Evolutionary conservation across 2,113 vertebrate species (phyloP).

Genomic region (Phainopepla nitens): DNA sequence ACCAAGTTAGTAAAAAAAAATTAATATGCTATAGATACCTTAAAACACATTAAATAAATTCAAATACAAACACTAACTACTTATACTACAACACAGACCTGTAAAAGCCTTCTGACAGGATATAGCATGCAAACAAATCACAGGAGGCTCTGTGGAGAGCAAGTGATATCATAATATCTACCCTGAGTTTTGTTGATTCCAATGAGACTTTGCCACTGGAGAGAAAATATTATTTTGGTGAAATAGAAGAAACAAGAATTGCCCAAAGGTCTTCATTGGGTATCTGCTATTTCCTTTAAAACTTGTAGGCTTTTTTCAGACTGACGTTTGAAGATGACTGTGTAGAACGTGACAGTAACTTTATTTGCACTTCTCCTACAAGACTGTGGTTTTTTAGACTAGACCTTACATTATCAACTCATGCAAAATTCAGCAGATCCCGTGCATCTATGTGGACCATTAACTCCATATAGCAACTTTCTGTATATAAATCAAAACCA

Average conservation of each 20-base stretch:
- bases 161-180: background rate
- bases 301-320: background rate
- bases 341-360: background rate
- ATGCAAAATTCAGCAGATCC: background rate
- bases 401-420: background rate
- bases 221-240: background rate
- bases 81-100: background rate
- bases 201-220: background rate
- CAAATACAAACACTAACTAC: background rate
- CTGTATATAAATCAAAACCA: background rate
- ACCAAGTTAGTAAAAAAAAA: background rate
- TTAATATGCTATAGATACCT: background rate
- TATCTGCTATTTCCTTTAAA: background rate
- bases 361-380: background rate
- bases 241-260: background rate
- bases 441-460: too few relatives aligned
- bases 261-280: background rate
- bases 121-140: background rate
- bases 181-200: background rate
- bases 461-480: background rate
- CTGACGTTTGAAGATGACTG: background rate
- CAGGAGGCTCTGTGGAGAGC: background rate
- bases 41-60: background rate
- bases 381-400: background rate
- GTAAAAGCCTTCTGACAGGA: background rate